Evolutionary conservation across 1,140 invertebrate species (phyloP), one percentile per base, ranked within the genome.

Genomic region (Lethrus apterus): DNA sequence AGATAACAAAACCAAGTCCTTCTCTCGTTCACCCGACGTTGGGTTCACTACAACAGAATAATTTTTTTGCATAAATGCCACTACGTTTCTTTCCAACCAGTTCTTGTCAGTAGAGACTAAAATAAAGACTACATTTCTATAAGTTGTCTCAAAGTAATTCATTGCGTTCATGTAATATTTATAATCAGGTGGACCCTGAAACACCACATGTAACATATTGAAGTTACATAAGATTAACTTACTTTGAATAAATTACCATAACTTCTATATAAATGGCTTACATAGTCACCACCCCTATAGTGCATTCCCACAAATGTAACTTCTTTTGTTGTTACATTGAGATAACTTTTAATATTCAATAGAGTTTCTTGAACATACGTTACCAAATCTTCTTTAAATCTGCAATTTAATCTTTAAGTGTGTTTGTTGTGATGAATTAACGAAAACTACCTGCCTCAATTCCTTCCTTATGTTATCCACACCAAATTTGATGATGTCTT

Each of bases 1-100:
- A 1, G 45, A 46, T 18, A 46, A 20, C 9, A 46, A 20, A 8
- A 29, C 31, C 13, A 46, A 40, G 21, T 46, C 45, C 17, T 23
- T 32, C 7, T 33, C 23, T 3, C 9, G 2, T 31, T 31, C 26
- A 8, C 31, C 21, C 7, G 3, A 13, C 18, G 10, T 29, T 10
- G 45, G 45, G 24, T 46, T 46, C 1, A 31, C 0, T 10, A 21
- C 18, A 1, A 46, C 15, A 1, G 3, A 14, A n/a, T 17, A 18
- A 14, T 36, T 15, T 20, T 32, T 15, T 15, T 19, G 2, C 11
- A 46, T 17, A 13, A 21, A 41, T 4, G 18, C n/a, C n/a, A n/a
- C n/a, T 36, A 1, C 4, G 13, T 36, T 36, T 2, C 5, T 1
- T 1, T 20, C 4, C 11, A 36, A 36, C 34, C 34, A 36, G 2